These are phyloP conservation scores for Epistrophe eligans DNA, from an alignment of 2,888 invertebrate genomes.

Conservation along the genomic window DNA sequence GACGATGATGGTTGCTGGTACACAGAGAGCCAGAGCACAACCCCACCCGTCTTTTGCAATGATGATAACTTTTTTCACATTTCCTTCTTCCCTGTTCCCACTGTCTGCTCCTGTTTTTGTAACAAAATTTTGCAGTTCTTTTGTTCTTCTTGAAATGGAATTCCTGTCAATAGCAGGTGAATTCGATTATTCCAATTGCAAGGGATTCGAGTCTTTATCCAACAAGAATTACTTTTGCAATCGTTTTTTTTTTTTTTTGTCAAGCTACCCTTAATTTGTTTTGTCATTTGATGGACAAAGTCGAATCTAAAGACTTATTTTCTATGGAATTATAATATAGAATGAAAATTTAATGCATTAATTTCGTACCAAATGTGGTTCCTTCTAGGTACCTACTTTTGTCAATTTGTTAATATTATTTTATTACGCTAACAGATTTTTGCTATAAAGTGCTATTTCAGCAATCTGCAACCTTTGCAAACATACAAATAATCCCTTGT, in stretches of 20 bases:
- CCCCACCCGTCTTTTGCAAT: constrained; percentile 73
- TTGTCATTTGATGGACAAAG: not conserved
- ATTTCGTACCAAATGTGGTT: not conserved
- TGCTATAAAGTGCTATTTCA: not conserved
- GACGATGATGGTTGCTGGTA: constrained; percentile 43
- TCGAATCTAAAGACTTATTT: not conserved
- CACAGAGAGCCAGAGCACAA: constrained; percentile 68
- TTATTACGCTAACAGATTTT: not conserved
- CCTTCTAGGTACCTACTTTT: not conserved
- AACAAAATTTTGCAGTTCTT: constrained; percentile 32
- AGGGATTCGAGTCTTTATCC: not conserved
- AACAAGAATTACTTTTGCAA: constrained; percentile 1
- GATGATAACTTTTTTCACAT: constrained; percentile 7
- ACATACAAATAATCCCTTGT: not conserved
- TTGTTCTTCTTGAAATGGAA: constrained; percentile 28
- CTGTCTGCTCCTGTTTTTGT: constrained; percentile 50
- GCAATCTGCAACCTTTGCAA: not conserved
- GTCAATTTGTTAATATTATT: not conserved
- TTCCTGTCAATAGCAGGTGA: constrained; percentile 34
- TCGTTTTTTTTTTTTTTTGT: not conserved
- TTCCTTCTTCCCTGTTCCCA: constrained; percentile 17
- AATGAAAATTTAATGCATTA: not conserved
- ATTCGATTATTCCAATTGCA: constrained; percentile 6
- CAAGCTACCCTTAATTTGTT: not conserved
- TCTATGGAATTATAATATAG: not conserved